Evolutionary conservation across 1,140 invertebrate species (phyloP), one percentile per base, ranked within the genome.

Genomic region (Idris sp.): DNA sequence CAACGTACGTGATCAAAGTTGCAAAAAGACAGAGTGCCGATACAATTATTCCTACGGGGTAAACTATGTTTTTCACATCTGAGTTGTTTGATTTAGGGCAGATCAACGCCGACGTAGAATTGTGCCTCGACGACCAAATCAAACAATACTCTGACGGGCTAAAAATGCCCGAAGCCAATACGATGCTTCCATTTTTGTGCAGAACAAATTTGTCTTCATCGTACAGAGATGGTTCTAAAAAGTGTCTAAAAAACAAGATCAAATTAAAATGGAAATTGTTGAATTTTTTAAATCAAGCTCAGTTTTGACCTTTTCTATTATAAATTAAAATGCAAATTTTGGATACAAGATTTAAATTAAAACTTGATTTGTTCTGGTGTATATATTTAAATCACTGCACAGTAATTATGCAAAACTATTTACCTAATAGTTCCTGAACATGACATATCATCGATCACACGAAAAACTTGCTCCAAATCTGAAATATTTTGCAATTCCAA

Each of bases 1-100:
- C 74, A 1, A 90, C 87, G 78, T 93, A 93, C 0, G 93, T 91
- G n/a, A 92, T 35, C 51, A 93, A 91, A 2, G 92, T 93, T 0
- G 89, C 82, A 19, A 92, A 53, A 13, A 93, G 86, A 75, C 92
- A 93, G 1, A 91, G 88, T 8, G 91, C 88, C 1, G 92, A 93
- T 13, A 92, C 84, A 1, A 91, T 79, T 81, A 93, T 88, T 22
- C 90, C 91, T 7, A 58, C 15, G 0, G 71, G 40, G 40, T 69
- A 51, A 30, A 62, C 13, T 7, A 30, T 8, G 7, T 1, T 26
- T n/a, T 30, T 30, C 0, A 41, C 36, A 14, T 19, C 9, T 5
- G n/a, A 2, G 4, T 15, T 2, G 26, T 25, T 14, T 4, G 14
- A 14, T 14, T 69, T 11, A 0, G 48, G 6, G n/a, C 46, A 44